phyloP scores from a whole-genome alignment of 53 echinoderm and acorn worm genomes.

The Echinometra lucunter region DNA sequence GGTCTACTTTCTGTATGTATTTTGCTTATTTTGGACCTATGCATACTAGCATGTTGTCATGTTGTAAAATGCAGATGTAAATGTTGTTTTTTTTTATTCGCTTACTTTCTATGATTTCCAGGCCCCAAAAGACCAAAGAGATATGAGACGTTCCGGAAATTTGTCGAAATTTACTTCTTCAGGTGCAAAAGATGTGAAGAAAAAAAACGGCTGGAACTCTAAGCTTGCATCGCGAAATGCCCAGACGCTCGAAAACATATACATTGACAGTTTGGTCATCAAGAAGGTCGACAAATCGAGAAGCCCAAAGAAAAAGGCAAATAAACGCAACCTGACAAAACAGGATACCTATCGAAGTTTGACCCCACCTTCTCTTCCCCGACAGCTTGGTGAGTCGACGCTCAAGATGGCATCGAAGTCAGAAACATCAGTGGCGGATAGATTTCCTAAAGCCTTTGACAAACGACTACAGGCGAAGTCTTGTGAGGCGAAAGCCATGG shows the following conservation, averaged over 20 bases:
- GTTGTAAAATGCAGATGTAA: too few species aligned
- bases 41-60: too few species aligned
- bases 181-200: not conserved
- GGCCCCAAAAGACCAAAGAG: not conserved
- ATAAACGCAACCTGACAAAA: not conserved
- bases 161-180: not conserved
- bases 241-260: not conserved
- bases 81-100: too few species aligned
- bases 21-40: too few species aligned
- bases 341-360: not conserved
- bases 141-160: not conserved
- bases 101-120: not conserved
- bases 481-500: not conserved
- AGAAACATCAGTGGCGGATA: not conserved
- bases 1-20: too few species aligned
- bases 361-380: not conserved
- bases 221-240: not conserved
- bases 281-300: not conserved
- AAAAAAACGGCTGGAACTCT: not conserved
- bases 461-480: not conserved
- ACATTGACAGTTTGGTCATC: slow-evolving; percentile 13
- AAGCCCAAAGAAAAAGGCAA: not conserved
- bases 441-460: not conserved
- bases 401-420: not conserved
- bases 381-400: not conserved